A percentile compares a stretch with the other conserved stretches of the same genome.
These are phyloP conservation scores for Geopemphigus sp. DNA, from an alignment of 1,140 invertebrate species.

Conservation along the genomic window DNA sequence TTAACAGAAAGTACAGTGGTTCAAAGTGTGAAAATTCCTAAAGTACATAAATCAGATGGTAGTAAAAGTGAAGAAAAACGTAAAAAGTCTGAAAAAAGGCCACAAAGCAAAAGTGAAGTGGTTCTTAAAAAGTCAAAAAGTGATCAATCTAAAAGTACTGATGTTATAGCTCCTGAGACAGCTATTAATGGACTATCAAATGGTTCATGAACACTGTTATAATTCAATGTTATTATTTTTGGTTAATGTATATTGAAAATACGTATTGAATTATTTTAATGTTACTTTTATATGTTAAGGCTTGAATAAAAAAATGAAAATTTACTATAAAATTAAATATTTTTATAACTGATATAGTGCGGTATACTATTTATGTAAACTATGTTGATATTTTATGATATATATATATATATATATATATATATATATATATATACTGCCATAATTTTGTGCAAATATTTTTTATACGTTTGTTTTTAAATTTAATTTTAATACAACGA, in stretches of 20 bases:
- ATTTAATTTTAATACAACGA: too few species aligned
- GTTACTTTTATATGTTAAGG: slow-evolving; percentile 24
- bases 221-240: slow-evolving; percentile 23
- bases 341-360: too few species aligned
- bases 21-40: neutral
- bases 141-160: slow-evolving; percentile 13
- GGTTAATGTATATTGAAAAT: slow-evolving; percentile 17
- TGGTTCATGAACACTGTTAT: slow-evolving; percentile 36
- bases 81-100: slow-evolving; percentile 34
- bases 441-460: too few species aligned
- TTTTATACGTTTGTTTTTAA: too few species aligned
- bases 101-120: neutral
- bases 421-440: too few species aligned
- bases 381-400: too few species aligned
- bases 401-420: too few species aligned
- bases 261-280: slow-evolving; percentile 39
- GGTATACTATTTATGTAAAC: too few species aligned
- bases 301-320: slow-evolving; percentile 9
- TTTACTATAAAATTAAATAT: too few species aligned
- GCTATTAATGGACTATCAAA: slow-evolving; percentile 20
- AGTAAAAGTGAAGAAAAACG: slow-evolving; percentile 17
- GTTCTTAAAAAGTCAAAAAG: slow-evolving; percentile 34
- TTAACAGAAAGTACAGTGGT: neutral
- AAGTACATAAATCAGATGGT: slow-evolving; percentile 4
- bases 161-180: neutral